A percentile compares a stretch with the other conserved stretches of the same genome.
Evolutionary conservation across 2,888 invertebrate genomes (phyloP).

Genomic region (Metalampra italica): DNA sequence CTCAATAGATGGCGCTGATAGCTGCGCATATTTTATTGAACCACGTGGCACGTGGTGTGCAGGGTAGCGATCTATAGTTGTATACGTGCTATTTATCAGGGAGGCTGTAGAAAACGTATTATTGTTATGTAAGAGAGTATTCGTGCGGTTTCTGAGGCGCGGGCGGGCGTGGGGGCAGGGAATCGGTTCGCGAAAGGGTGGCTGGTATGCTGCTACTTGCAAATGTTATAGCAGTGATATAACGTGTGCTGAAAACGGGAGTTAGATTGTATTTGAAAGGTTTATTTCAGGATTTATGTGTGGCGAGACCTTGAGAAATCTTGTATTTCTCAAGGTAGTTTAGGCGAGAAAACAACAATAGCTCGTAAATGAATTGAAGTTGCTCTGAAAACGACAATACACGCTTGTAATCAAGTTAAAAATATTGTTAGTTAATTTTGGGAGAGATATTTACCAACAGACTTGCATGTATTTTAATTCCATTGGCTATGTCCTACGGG

Average conservation of each 20-base stretch:
- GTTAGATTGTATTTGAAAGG: constrained; percentile 56
- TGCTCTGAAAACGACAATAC: no score
- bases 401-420: no score
- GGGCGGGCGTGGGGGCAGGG: constrained; percentile 33
- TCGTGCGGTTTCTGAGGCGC: constrained; percentile 66
- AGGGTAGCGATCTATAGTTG: constrained; percentile 21
- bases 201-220: constrained; percentile 35
- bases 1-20: no score
- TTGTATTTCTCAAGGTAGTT: background rate
- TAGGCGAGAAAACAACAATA: background rate
- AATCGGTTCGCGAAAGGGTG: constrained; percentile 63
- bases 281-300: constrained; percentile 40
- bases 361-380: no score
- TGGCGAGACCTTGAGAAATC: constrained; percentile 5
- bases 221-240: constrained; percentile 63
- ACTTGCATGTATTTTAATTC: no score
- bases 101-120: constrained; percentile 62
- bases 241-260: constrained; percentile 46
- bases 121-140: constrained; percentile 75
- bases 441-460: no score
- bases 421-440: no score
- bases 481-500: no score
- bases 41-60: constrained; percentile 69
- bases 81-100: constrained; percentile 43
- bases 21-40: constrained; percentile 58